Evolutionary conservation across 2,113 vertebrate genomes (phyloP).

Genomic region (Oncorhynchus clarkii): DNA sequence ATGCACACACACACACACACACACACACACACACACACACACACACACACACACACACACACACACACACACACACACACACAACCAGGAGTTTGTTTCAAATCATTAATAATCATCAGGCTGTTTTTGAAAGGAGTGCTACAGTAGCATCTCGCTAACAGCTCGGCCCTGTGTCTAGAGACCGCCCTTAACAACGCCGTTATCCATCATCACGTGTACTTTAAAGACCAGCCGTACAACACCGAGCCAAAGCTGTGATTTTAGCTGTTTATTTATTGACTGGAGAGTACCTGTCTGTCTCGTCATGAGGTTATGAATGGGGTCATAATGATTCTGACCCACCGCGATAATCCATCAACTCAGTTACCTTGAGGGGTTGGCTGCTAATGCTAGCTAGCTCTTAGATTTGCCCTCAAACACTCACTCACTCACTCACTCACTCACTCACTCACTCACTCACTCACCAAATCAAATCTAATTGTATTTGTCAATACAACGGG

Average conservation of each 20-base stretch:
- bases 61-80: conserved; percentile 24
- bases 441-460: too few species aligned
- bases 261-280: conserved; percentile 47
- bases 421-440: too few species aligned
- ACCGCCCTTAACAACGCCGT: neutral
- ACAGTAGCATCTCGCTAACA: conserved; percentile 21
- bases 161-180: neutral
- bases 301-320: too few species aligned
- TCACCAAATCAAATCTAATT: too few species aligned
- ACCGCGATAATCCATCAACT: neutral
- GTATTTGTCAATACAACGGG: too few species aligned
- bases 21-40: conserved; percentile 1
- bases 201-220: conserved; percentile 43
- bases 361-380: too few species aligned
- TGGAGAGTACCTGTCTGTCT: neutral
- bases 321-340: neutral
- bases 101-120: conserved; percentile 61
- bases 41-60: conserved; percentile 18
- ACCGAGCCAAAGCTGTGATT: conserved; percentile 26
- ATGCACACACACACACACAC: conserved; percentile 23
- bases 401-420: too few species aligned
- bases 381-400: too few species aligned
- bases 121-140: neutral
- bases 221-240: neutral
- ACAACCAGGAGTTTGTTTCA: conserved; percentile 37